Conservation (phyloP, 2,888 invertebrate genomes). For the Hybos culiciformis region DNA sequence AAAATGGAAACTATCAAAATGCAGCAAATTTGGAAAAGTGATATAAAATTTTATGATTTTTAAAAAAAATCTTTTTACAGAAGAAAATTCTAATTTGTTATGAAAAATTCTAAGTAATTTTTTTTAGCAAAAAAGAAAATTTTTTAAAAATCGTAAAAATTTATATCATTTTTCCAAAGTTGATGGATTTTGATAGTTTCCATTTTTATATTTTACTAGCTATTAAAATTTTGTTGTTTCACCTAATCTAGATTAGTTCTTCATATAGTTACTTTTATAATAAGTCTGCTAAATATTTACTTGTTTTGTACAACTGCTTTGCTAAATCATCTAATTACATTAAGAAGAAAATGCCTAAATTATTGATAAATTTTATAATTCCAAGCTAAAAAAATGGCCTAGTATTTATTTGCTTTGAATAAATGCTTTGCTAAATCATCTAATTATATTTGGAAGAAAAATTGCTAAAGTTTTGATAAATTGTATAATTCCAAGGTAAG, state of each 20-base stretch:
- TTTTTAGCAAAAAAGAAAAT: no score
- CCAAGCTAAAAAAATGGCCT: neutral
- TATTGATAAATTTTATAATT: neutral
- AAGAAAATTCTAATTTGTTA: no score
- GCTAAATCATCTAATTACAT: neutral
- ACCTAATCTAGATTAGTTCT: neutral
- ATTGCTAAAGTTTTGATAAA: neutral
- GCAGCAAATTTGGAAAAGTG: no score
- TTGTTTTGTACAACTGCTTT: neutral
- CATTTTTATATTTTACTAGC: no score
- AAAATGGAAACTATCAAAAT: no score
- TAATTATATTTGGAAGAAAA: neutral
- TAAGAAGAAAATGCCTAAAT: neutral
- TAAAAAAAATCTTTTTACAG: no score
- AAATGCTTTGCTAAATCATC: neutral
- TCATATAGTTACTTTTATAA: neutral
- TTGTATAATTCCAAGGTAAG: neutral
- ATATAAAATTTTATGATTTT: no score
- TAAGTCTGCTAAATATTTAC: neutral
- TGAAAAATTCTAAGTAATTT: no score
- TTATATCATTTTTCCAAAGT: no score
- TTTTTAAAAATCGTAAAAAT: no score
- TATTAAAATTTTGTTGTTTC: no score
- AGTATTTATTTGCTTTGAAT: neutral
- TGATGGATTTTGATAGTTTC: no score